A percentile compares a stretch with the other conserved stretches of the same genome.
These are phyloP conservation scores for Drosophila siamana DNA, from an alignment of 2,888 invertebrate genomes.

Conservation along the genomic window DNA sequence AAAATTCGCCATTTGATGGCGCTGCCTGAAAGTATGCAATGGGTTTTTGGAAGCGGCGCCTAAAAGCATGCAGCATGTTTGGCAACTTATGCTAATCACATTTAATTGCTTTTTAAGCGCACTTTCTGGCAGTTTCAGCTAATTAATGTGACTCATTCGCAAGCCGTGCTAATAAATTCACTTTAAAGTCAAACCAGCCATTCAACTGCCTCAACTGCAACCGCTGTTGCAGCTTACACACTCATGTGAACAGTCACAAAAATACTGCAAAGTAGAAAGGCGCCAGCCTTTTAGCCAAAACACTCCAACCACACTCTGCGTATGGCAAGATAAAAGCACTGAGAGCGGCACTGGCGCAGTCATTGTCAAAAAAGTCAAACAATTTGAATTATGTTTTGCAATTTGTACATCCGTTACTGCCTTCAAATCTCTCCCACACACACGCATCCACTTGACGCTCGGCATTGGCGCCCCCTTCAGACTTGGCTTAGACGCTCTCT, in stretches of 20 bases:
- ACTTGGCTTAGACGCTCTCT: slow-evolving; percentile 26
- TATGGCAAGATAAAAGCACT: slow-evolving; percentile 63
- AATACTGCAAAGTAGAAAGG: slow-evolving; percentile 23
- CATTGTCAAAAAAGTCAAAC: slow-evolving; percentile 81
- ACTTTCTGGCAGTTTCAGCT: slow-evolving; percentile 69
- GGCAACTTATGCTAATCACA: slow-evolving; percentile 80
- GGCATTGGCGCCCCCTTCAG: slow-evolving; percentile 3
- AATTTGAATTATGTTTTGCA: slow-evolving; percentile 83
- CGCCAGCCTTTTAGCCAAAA: slow-evolving; percentile 25
- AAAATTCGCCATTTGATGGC: slow-evolving; percentile 33
- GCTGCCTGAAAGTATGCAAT: slow-evolving; percentile 62
- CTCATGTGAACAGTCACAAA: slow-evolving; percentile 20
- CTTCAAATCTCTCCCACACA: slow-evolving; percentile 50
- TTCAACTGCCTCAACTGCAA: slow-evolving; percentile 17
- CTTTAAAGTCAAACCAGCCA: slow-evolving; percentile 42
- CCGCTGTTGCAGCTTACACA: slow-evolving; percentile 16
- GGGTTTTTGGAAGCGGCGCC: slow-evolving; percentile 39
- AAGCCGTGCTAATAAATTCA: slow-evolving; percentile 34
- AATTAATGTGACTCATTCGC: slow-evolving; percentile 76
- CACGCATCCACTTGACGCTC: slow-evolving; percentile 7
- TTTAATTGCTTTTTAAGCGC: slow-evolving; percentile 84
- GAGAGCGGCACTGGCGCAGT: slow-evolving; percentile 64
- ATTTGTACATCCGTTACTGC: slow-evolving; percentile 80
- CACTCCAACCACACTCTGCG: slow-evolving; percentile 20
- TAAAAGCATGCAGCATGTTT: slow-evolving; percentile 41